phyloP scores from a whole-genome alignment of 2,797 vertebrate species.

The Periparus ater region DNA sequence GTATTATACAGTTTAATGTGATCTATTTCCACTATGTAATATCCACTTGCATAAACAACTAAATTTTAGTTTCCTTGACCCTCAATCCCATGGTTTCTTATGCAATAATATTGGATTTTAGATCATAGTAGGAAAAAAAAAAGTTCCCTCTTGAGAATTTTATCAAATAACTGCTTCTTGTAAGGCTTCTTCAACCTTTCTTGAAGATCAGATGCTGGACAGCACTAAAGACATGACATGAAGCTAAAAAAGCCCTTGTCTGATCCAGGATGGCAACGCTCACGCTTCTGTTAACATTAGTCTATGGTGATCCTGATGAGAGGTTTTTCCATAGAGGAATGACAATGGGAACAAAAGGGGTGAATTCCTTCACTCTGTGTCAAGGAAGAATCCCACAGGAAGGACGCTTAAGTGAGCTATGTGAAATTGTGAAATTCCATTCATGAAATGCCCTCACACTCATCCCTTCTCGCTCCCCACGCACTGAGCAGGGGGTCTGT shows the following conservation, averaged over 20 bases:
- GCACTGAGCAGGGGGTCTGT: slow-evolving; percentile 33
- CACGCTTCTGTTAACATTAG: slow-evolving; percentile 18
- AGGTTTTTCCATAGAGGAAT: slow-evolving; percentile 24
- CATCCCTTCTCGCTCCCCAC: background rate
- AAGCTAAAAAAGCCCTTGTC: slow-evolving; percentile 11
- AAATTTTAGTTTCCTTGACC: background rate
- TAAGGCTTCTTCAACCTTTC: background rate
- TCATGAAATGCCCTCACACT: slow-evolving; percentile 40
- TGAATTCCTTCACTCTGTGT: slow-evolving; percentile 14
- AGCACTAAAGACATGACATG: background rate
- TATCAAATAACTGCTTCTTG: slow-evolving; percentile 1
- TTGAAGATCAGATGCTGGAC: slow-evolving; percentile 15
- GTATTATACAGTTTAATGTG: background rate
- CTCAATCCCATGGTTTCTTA: background rate
- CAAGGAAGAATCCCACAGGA: slow-evolving; percentile 64
- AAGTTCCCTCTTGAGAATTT: background rate
- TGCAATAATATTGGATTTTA: background rate
- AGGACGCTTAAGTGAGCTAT: slow-evolving; percentile 23
- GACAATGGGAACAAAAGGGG: slow-evolving; percentile 51
- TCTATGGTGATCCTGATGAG: background rate
- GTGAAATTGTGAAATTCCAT: slow-evolving; percentile 58
- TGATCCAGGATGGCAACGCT: slow-evolving; percentile 24
- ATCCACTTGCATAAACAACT: background rate
- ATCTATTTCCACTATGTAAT: background rate
- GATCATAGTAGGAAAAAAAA: background rate